Evolutionary conservation across 2,797 vertebrate species (phyloP), one percentile per base, ranked within the genome.

Genomic region (Betta splendens): DNA sequence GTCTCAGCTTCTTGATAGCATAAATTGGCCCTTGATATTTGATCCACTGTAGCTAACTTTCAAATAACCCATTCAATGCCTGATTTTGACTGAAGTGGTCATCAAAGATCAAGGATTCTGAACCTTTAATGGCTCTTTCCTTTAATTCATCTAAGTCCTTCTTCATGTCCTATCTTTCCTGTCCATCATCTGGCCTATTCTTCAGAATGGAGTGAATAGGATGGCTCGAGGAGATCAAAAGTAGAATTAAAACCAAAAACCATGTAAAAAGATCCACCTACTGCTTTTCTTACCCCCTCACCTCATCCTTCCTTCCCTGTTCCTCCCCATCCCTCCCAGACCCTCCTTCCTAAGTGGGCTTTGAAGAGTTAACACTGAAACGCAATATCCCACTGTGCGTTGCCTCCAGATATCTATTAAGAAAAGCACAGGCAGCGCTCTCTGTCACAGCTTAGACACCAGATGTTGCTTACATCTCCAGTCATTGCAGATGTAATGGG

Each of bases 401-500:
- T 87, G 94, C 94, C 95, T 95, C 92, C 95, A 96, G 95, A 96
- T 94, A 95, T 96, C 95, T 92, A 95, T 97, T 96, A 28, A 95
- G 94, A 94, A 91, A 72, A 68, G 69, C 92, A 87, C 90, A 92
- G 93, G 92, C 92, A 93, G 93, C 92, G 91, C 93, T 95, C 93
- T 96, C 94, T 93, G 93, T 94, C 95, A 93, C 94, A 93, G 94
- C 94, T 93, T 91, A 94, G 93, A 94, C 92, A 92, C 95, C 96
- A 97, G 95, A 96, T 98, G 96, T 98, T 96, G 93, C 94, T 92
- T 90, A 93, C 92, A 94, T 94, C 93, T 94, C 94, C 94, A 94
- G 94, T 97, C 95, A 96, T 96, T 95, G 94, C 94, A 94, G 95
- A 96, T 94, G 95, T 96, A 97, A 98, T 97, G 96, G 95, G 93